phyloP scores from a whole-genome alignment of 2,888 invertebrate species.

The Paralinhomoeus sp. region DNA sequence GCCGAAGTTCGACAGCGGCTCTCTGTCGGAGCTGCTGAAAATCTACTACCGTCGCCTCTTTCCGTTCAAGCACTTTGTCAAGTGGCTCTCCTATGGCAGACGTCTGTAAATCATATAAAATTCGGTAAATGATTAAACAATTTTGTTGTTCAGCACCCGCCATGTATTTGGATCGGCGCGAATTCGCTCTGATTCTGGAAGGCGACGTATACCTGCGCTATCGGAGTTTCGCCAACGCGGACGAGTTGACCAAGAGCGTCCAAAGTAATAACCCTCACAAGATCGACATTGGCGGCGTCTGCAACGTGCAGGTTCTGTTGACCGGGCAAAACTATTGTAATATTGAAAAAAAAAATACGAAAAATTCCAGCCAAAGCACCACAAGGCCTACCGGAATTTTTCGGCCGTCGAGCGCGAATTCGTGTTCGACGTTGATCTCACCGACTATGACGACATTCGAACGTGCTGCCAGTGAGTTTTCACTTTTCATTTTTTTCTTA shows the following conservation, averaged over 20 bases:
- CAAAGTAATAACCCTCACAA: constrained; percentile 59
- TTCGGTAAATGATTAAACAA: too few relatives aligned
- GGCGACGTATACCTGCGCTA: constrained; percentile 81
- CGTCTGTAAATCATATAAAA: too few relatives aligned
- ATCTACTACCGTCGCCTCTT: constrained; percentile 71
- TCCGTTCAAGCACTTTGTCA: constrained; percentile 57
- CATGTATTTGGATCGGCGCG: constrained; percentile 38
- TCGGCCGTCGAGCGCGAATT: constrained; percentile 57
- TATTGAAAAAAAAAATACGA: too few relatives aligned
- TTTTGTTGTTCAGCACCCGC: constrained; percentile 27
- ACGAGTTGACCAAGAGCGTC: constrained; percentile 57
- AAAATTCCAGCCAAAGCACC: constrained; percentile 40
- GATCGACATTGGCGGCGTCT: constrained; percentile 87
- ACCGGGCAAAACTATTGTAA: too few relatives aligned
- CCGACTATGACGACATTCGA: constrained; percentile 89
- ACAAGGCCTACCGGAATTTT: constrained; percentile 28
- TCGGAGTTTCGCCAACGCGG: constrained; percentile 52
- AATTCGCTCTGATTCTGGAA: constrained; percentile 76
- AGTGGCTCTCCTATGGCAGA: constrained; percentile 69
- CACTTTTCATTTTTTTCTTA: too few relatives aligned
- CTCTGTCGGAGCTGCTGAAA: constrained; percentile 48
- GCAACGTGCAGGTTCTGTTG: constrained; percentile 29
- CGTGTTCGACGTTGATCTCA: constrained; percentile 98
- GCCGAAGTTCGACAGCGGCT: too few relatives aligned
- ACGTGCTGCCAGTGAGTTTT: constrained; percentile 44